Base-by-base conservation (phyloP, 2,113 vertebrate genomes). In the Tinamus guttatus region DNA sequence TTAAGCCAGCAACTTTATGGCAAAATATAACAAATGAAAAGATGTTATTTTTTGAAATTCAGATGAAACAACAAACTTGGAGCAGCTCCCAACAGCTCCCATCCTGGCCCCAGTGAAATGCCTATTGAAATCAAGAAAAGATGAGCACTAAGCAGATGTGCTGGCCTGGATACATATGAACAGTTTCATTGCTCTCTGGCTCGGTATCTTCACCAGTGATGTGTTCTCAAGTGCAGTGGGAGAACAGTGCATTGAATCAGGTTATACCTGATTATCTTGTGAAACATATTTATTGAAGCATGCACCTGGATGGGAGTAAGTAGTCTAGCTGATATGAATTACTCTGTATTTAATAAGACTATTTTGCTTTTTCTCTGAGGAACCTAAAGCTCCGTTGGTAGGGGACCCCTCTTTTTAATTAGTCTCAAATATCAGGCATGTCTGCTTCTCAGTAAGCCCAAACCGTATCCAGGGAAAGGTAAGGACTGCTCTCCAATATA, bases 21-120 rank as follows among this genome's bases (percentile, higher is more conserved):
- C 58, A 93, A 88, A 93, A 85, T 69, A 70, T 89, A 85, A 45
- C 58, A 76, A 89, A 94, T 65, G 51, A 78, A 88, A 93, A 93
- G 45, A 41, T 75, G 87, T 52, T 93, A 28, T 67, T 64, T 58
- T 75, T 91, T 81, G 3, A 75, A 85, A 79, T 88, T 47, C 21
- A 24, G 90, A 36, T 91, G 73, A 88, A 93, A 91, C 75, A 89
- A 93, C 71, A 81, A 75, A 93, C 51, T 74, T 96, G 85, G 80
- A 91, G 34, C 2, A 34, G 47, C 54, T 58, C 71, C 87, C 71
- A 94, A 1, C 15, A 59, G 75, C 41, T 94, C 64, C 64, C 56
- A 58, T 5, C 17, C 79, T 71, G 68, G 83, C 43, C 76, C 34
- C 27, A 54, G 12, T 25, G 51, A 71, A 71, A 71, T 38, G 20